Evolutionary conservation across 2,797 vertebrate genomes (phyloP).

Genomic region (Malacoraja senta): DNA sequence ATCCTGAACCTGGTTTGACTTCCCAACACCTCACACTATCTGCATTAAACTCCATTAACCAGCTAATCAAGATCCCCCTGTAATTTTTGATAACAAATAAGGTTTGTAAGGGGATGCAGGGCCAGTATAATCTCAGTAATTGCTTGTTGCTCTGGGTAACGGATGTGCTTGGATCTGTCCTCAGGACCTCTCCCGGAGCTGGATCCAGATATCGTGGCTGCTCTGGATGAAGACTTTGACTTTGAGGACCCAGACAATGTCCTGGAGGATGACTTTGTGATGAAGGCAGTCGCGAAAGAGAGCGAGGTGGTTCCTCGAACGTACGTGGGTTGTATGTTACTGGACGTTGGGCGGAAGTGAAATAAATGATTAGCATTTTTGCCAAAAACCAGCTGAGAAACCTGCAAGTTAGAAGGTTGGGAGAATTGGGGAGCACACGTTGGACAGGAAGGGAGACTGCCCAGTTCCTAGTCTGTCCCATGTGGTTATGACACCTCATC

Average conservation of each 20-base stretch:
- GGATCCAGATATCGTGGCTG: conserved; percentile 93
- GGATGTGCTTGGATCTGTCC: conserved; percentile 1
- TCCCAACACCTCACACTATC: no score
- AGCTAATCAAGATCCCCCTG: no score
- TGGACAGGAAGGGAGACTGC: no score
- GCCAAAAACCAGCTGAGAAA: neutral
- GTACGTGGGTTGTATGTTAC: neutral
- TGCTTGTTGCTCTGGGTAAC: neutral
- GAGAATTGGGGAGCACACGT: neutral
- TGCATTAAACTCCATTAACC: no score
- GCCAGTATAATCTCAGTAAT: no score
- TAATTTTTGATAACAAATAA: no score
- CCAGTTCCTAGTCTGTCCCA: no score
- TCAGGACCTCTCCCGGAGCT: conserved; percentile 84
- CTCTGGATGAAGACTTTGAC: conserved; percentile 90
- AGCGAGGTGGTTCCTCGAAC: conserved; percentile 11
- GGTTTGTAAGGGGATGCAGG: no score
- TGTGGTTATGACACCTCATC: no score
- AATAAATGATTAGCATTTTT: neutral
- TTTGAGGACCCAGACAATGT: conserved; percentile 82
- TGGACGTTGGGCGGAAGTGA: neutral
- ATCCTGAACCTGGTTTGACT: no score
- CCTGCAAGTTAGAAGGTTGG: neutral
- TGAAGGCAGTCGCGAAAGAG: conserved; percentile 60
- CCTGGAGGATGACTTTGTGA: conserved; percentile 87